phyloP scores from a whole-genome alignment of 2,888 invertebrate species.

The Eurytoma adleriae region DNA sequence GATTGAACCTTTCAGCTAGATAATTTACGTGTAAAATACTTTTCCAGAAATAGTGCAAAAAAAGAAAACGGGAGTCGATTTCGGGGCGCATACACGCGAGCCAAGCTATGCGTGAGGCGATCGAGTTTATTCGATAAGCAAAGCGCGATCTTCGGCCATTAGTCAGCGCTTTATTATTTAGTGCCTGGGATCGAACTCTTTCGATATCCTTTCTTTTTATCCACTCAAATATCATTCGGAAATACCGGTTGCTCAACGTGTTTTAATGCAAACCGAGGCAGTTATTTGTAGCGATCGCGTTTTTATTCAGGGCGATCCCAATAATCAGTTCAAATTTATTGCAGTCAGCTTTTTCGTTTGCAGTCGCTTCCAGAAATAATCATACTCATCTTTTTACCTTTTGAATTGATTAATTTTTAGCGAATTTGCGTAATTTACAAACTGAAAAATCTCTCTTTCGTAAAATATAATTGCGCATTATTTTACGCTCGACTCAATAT shows the following conservation, averaged over 20 bases:
- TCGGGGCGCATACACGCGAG: conserved; percentile 1
- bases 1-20: background rate
- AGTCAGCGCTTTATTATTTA: conserved; percentile 43
- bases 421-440: no score
- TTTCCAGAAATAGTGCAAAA: background rate
- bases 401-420: background rate
- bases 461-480: no score
- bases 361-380: no score
- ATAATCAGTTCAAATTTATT: no score
- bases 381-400: background rate
- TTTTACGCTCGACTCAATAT: no score
- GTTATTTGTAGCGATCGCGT: conserved; percentile 22
- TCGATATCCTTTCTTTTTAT: conserved; percentile 19
- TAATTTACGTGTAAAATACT: conserved; percentile 17
- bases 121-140: conserved; percentile 43
- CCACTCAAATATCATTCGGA: conserved; percentile 4
- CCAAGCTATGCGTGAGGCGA: conserved; percentile 7
- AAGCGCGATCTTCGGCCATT: conserved; percentile 18
- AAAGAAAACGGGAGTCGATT: background rate
- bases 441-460: no score
- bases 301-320: background rate
- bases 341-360: no score
- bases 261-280: conserved; percentile 25
- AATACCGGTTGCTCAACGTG: conserved; percentile 5
- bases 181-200: background rate